Evolutionary conservation across 2,113 vertebrate species (phyloP).

Genomic region (Serilophus lunatus): DNA sequence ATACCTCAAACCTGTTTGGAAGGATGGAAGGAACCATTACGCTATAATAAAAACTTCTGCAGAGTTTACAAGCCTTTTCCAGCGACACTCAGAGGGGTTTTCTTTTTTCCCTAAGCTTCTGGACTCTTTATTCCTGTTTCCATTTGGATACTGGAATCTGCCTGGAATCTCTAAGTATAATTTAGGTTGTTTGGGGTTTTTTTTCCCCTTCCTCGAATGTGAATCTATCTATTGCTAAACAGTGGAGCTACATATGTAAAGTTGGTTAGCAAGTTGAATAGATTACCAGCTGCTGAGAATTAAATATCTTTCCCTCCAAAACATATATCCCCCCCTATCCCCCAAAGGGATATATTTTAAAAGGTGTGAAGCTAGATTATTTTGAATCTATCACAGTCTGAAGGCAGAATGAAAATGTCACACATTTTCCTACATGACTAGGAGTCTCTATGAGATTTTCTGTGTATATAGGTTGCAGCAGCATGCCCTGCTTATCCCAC

Average conservation of each 20-base stretch:
- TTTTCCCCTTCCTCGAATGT: neutral
- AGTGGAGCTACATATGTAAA: neutral
- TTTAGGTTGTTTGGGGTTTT: neutral
- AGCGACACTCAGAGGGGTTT: neutral
- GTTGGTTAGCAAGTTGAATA: neutral
- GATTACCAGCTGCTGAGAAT: neutral
- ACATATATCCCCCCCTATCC: neutral
- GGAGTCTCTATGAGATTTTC: neutral
- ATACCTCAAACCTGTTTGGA: neutral
- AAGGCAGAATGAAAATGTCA: neutral
- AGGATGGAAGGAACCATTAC: neutral
- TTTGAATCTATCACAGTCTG: neutral
- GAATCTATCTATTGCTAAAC: neutral
- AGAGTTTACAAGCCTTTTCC: neutral
- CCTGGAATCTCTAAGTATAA: neutral
- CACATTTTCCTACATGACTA: neutral
- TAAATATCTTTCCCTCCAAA: neutral
- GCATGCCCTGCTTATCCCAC: neutral
- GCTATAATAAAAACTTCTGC: neutral
- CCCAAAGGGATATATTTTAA: neutral
- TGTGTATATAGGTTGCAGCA: neutral
- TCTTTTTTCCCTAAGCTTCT: neutral
- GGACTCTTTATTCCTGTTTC: neutral
- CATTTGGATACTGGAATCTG: neutral
- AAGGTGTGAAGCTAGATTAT: neutral